These are phyloP conservation scores for Arctocebus calabarensis DNA, from an alignment of 2,797 vertebrate species.

Conservation along the genomic window DNA sequence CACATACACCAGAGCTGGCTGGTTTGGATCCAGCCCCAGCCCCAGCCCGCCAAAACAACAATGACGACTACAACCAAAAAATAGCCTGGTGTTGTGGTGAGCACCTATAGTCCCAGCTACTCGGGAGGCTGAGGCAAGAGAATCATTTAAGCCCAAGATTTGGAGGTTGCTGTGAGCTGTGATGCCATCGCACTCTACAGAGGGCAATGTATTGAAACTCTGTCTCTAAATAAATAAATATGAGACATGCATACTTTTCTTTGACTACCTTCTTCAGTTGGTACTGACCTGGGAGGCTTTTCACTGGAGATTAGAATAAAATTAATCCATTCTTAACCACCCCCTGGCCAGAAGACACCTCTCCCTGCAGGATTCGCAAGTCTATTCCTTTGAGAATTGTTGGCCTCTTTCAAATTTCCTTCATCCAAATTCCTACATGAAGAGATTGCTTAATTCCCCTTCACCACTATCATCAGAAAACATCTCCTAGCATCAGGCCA, in stretches of 20 bases:
- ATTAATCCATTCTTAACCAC: neutral
- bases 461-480: constrained; percentile 11
- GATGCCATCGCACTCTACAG: too few species aligned
- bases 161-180: too few species aligned
- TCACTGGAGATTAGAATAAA: neutral
- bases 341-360: neutral
- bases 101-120: too few species aligned
- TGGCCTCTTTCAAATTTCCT: neutral
- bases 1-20: too few species aligned
- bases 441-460: neutral
- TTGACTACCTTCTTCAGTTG: neutral
- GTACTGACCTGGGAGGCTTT: neutral
- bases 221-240: neutral
- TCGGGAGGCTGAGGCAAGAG: too few species aligned
- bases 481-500: neutral
- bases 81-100: too few species aligned
- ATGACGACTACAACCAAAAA: too few species aligned
- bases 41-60: too few species aligned
- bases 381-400: neutral
- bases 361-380: neutral
- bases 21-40: too few species aligned
- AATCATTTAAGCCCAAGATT: too few species aligned
- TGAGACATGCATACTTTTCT: neutral
- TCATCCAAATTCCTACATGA: neutral
- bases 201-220: neutral